A percentile compares a stretch with the other conserved stretches of the same genome.
Conservation (phyloP, 2,113 vertebrate genomes). For the Brienomyrus brachyistius region DNA sequence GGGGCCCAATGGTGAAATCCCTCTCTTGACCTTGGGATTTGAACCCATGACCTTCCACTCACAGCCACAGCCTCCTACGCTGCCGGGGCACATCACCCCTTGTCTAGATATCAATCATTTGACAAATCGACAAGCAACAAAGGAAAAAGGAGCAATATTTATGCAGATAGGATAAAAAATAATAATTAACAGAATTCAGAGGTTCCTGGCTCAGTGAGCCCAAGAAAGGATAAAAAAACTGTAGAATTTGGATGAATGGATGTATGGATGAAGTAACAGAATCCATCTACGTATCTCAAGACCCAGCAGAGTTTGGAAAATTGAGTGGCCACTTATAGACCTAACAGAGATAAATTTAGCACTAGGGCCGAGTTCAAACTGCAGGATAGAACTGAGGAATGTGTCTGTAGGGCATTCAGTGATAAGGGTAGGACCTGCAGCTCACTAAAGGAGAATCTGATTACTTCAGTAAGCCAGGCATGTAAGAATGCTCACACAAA, state of each 20-base stretch:
- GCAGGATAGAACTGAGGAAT: background rate
- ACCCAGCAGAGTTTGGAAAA: background rate
- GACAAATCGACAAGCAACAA: background rate
- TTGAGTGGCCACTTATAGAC: background rate
- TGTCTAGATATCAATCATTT: background rate
- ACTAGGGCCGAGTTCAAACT: background rate
- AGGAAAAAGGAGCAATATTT: background rate
- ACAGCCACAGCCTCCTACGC: background rate
- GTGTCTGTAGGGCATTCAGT: background rate
- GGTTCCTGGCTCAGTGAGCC: background rate
- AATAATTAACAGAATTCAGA: background rate
- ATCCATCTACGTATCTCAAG: background rate
- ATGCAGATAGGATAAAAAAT: background rate
- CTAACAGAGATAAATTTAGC: background rate
- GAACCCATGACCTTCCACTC: background rate
- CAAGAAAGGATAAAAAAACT: background rate
- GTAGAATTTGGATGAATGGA: background rate
- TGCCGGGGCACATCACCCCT: background rate
- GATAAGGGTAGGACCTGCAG: background rate
- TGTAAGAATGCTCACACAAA: conserved; percentile 2
- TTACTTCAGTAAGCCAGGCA: background rate
- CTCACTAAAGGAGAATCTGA: background rate
- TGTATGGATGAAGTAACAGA: background rate
- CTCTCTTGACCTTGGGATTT: background rate
- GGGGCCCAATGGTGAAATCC: background rate